A percentile compares a stretch with the other conserved stretches of the same genome.
phyloP scores from a whole-genome alignment of 2,888 invertebrate genomes.

The Platerodrilus igneus region DNA sequence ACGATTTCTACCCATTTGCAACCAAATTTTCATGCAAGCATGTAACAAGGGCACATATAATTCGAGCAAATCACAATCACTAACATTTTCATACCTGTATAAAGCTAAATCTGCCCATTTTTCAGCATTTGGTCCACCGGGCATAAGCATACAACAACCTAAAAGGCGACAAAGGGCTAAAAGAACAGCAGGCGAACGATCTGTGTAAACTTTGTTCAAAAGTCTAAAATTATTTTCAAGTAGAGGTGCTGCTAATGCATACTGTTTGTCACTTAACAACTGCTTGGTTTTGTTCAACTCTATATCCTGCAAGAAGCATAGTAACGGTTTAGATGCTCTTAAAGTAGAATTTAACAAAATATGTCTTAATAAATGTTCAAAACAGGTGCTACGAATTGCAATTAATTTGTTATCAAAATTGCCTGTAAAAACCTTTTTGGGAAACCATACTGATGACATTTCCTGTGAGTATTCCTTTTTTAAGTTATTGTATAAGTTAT shows the following conservation, averaged over 20 bases:
- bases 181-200: slow-evolving; percentile 63
- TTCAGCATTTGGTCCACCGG: slow-evolving; percentile 56
- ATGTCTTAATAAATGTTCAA: slow-evolving; percentile 58
- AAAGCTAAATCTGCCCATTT: slow-evolving; percentile 66
- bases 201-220: slow-evolving; percentile 62
- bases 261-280: slow-evolving; percentile 56
- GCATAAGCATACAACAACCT: slow-evolving; percentile 52
- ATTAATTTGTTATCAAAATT: slow-evolving; percentile 68
- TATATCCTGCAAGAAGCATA: slow-evolving; percentile 61
- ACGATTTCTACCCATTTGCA: slow-evolving; percentile 58
- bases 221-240: slow-evolving; percentile 66
- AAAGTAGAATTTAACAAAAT: slow-evolving; percentile 55
- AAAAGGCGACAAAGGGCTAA: slow-evolving; percentile 64
- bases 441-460: slow-evolving; percentile 56
- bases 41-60: slow-evolving; percentile 66
- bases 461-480: slow-evolving; percentile 56
- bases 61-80: slow-evolving; percentile 64
- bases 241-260: slow-evolving; percentile 57
- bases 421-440: slow-evolving; percentile 64
- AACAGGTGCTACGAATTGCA: slow-evolving; percentile 59
- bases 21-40: slow-evolving; percentile 64
- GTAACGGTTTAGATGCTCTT: slow-evolving; percentile 54
- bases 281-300: slow-evolving; percentile 60
- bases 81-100: slow-evolving; percentile 66
- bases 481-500: slow-evolving; percentile 59